Conservation (phyloP, 2,113 vertebrate genomes). For the Thryonomys swinderianus region DNA sequence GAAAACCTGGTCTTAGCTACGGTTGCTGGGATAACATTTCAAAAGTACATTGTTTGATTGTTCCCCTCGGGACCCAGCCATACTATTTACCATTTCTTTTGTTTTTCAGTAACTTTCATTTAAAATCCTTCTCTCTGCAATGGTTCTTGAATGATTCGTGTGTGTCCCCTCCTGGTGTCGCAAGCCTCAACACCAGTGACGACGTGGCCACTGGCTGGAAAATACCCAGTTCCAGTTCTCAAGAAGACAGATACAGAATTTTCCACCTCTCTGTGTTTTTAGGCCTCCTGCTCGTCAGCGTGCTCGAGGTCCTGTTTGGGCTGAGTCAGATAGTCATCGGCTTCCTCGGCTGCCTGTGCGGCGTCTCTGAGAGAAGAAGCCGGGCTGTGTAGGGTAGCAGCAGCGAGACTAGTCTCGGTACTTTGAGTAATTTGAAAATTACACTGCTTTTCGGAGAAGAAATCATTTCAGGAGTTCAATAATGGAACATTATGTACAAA, state of each 20-base stretch:
- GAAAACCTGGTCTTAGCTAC: too few relatives aligned
- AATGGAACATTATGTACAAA: conserved; percentile 4
- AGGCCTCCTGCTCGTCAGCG: conserved; percentile 71
- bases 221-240: background rate
- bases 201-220: accelerated
- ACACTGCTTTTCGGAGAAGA: background rate
- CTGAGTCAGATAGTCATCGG: conserved; percentile 80
- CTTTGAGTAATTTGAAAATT: conserved; percentile 6
- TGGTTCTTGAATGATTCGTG: conserved; percentile 77
- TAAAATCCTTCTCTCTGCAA: conserved; percentile 52
- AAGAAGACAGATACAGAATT: conserved; percentile 46
- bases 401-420: background rate
- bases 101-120: background rate
- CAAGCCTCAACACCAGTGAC: accelerated
- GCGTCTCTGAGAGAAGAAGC: conserved; percentile 61
- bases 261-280: conserved; percentile 78
- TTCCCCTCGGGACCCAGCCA: background rate
- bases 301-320: conserved; percentile 72
- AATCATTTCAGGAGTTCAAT: background rate
- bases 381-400: conserved; percentile 53
- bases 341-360: conserved; percentile 79
- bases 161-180: accelerated
- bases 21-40: background rate
- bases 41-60: background rate
- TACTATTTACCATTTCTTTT: background rate